These are phyloP conservation scores for Platorchestia sp. DNA, from an alignment of 1,140 invertebrate genomes.

Conservation along the genomic window DNA sequence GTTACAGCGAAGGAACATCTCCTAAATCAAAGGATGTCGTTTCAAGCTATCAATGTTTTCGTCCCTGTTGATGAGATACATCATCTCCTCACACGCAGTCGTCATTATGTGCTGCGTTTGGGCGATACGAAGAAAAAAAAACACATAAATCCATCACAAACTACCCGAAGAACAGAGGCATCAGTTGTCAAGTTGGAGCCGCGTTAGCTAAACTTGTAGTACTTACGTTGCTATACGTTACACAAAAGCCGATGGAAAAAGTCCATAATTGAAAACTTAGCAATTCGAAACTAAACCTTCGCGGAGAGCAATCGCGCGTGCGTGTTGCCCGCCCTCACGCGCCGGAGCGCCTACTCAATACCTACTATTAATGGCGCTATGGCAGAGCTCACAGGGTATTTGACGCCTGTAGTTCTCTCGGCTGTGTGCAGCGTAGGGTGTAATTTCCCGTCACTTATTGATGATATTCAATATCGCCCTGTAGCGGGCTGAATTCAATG, in stretches of 20 bases:
- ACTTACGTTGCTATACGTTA: not conserved
- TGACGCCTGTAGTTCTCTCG: not conserved
- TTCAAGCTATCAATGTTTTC: too few species aligned
- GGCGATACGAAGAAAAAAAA: too few species aligned
- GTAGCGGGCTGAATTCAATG: not conserved
- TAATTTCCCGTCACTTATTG: not conserved
- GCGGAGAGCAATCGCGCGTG: not conserved
- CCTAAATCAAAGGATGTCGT: too few species aligned
- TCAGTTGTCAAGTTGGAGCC: not conserved
- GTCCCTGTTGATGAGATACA: too few species aligned
- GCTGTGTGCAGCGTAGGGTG: not conserved
- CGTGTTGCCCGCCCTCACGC: not conserved
- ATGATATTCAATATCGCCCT: not conserved
- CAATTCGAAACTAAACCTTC: not conserved
- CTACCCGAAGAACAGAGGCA: too few species aligned
- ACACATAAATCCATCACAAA: too few species aligned
- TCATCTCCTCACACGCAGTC: too few species aligned
- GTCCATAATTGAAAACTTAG: not conserved
- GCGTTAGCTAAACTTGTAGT: not conserved
- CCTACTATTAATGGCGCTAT: not conserved
- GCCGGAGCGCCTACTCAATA: not conserved
- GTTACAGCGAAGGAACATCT: too few species aligned
- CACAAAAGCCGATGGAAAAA: not conserved
- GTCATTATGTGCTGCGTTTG: too few species aligned
- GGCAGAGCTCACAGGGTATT: not conserved